These are phyloP conservation scores for Nesoenas mayeri DNA, from an alignment of 2,113 vertebrate genomes.

Conservation along the genomic window DNA sequence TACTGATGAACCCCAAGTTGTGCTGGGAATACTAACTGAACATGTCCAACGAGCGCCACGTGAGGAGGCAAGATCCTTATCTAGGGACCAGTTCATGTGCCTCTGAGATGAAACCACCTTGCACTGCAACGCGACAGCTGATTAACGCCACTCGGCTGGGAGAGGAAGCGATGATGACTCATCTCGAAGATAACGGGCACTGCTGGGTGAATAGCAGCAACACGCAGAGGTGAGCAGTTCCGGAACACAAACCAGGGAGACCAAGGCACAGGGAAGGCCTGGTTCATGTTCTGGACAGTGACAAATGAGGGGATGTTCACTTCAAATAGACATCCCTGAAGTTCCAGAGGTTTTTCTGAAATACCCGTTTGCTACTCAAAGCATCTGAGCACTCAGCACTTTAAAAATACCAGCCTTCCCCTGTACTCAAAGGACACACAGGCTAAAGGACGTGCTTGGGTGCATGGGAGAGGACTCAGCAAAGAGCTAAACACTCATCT, in stretches of 20 bases:
- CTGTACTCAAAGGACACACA: background rate
- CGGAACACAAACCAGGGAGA: background rate
- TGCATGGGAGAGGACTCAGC: background rate
- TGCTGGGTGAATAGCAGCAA: background rate
- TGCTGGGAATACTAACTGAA: background rate
- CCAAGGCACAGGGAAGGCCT: background rate
- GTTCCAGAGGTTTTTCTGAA: background rate
- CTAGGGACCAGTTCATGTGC: accelerated
- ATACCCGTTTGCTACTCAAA: background rate
- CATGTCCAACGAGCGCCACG: background rate
- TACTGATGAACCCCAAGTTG: background rate
- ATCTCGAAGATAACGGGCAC: background rate
- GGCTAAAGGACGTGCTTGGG: background rate
- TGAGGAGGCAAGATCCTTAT: background rate
- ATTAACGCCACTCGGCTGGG: background rate
- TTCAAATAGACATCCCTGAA: background rate
- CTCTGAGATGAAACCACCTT: background rate
- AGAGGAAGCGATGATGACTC: background rate
- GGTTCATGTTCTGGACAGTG: background rate
- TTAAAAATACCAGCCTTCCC: background rate
- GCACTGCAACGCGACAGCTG: background rate
- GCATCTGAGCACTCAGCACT: background rate
- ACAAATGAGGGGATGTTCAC: background rate
- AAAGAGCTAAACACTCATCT: background rate
- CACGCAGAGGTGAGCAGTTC: background rate